These are phyloP conservation scores for Fissipunctia ypsillon DNA, from an alignment of 2,888 invertebrate genomes.

Conservation along the genomic window DNA sequence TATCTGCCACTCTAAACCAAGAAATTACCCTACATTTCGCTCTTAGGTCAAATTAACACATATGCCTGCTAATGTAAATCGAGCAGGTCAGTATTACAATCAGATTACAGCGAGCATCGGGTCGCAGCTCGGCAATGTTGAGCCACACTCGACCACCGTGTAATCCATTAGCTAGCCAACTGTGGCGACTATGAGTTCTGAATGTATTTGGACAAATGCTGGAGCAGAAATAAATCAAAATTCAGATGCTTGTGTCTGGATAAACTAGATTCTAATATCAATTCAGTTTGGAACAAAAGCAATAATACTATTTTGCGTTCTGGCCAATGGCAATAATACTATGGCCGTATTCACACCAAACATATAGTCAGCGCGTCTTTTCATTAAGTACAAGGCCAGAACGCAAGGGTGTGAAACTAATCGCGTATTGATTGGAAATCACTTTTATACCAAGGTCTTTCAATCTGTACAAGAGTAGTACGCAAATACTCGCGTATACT, in stretches of 20 bases:
- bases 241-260: background rate
- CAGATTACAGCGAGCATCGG: conserved; percentile 50
- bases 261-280: background rate
- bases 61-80: conserved; percentile 38
- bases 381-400: no score
- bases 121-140: conserved; percentile 38
- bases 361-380: no score
- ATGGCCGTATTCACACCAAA: no score
- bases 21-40: conserved; percentile 33
- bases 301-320: no score
- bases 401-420: no score
- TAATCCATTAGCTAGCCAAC: conserved; percentile 55
- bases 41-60: conserved; percentile 53
- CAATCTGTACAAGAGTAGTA: no score
- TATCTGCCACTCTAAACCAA: conserved; percentile 1
- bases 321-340: no score
- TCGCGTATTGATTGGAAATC: no score
- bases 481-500: no score
- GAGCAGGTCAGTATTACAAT: conserved; percentile 53
- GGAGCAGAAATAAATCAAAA: background rate
- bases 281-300: background rate
- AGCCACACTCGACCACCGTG: conserved; percentile 49
- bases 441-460: no score
- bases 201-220: conserved; percentile 3
- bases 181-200: conserved; percentile 31